Conservation (phyloP, 2,888 invertebrate species). For the Nasonovia ribisnigri region DNA sequence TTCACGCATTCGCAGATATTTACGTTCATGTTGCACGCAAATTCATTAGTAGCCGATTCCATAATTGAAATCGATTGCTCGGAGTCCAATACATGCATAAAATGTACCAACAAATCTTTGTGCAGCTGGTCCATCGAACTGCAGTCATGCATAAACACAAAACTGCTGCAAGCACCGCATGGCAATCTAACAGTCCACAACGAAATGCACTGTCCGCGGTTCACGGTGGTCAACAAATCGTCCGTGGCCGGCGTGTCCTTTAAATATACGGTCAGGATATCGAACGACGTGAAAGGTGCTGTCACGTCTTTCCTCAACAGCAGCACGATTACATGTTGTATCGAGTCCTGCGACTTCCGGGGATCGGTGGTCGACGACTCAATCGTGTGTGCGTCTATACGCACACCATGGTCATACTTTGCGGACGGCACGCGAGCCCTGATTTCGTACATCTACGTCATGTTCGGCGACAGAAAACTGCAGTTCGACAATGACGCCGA, state of each 20-base stretch:
- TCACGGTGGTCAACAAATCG: not conserved
- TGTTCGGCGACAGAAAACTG: not conserved
- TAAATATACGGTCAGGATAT: not conserved
- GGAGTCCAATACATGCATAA: not conserved
- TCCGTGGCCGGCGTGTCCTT: not conserved
- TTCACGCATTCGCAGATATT: not conserved
- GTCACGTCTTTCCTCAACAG: not conserved
- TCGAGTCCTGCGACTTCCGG: constrained; percentile 6
- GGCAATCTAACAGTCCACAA: not conserved
- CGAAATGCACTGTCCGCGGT: constrained; percentile 8
- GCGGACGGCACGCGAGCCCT: not conserved
- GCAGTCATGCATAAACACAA: not conserved
- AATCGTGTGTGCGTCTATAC: constrained; percentile 2
- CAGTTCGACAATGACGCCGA: not conserved
- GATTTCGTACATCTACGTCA: not conserved
- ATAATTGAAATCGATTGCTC: not conserved
- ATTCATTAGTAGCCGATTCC: not conserved
- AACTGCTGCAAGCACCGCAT: not conserved
- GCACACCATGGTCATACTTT: not conserved
- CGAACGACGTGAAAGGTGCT: not conserved
- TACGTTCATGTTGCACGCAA: not conserved
- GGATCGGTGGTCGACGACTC: not conserved
- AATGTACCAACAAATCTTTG: not conserved
- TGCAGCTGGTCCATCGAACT: constrained; percentile 19
- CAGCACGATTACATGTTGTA: not conserved